Base-by-base conservation (phyloP, 2,113 vertebrate species). In the Xenotilapia longispinis region DNA sequence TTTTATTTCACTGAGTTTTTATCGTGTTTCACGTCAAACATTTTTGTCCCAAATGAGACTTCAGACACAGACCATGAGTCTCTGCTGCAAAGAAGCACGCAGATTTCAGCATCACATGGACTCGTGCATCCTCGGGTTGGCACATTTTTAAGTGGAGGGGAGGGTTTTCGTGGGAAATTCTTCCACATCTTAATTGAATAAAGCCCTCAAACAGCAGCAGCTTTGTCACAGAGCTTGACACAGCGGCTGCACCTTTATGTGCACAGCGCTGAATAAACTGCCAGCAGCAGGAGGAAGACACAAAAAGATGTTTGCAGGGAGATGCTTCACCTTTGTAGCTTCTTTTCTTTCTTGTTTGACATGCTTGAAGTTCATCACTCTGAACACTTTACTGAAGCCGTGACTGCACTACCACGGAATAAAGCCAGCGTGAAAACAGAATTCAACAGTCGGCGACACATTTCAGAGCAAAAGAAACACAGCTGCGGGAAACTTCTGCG, bases 401-500 rank as follows among this genome's bases (percentile, higher is more conserved):
- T 49, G 23, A 19, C 42, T 33, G 2, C 33, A 31, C 42, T 8
- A n/a, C 45, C 73, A 33, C 73, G 1, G 26, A 33, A 51, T 3
- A 49, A 78, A 75, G 5, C 6, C 70, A 49, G 70, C 70, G 15
- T 31, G 70, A 75, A 49, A 49, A 49, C 42, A 49, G 1, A 19
- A 75, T 75, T 31, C 70, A 49, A 75, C 70, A 75, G 70, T 75
- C 81, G 19, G 28, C 47, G 31, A 23, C 60, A 47, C 70, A 5
- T 68, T 55, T 55, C 12, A 23, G 17, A 81, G 28, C 38, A 1
- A 81, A 47, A 28, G 26, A 49, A 31, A 49, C 65, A 78, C 51
- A 31, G 28, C n/a, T 84, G 84, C 26, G 14, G 33, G 21, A 49
- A 73, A 80, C 70, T 68, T 80, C 10, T 42, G 70, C 70, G 70